These are phyloP conservation scores for Pao palembangensis DNA, from an alignment of 2,113 vertebrate species.

Conservation along the genomic window DNA sequence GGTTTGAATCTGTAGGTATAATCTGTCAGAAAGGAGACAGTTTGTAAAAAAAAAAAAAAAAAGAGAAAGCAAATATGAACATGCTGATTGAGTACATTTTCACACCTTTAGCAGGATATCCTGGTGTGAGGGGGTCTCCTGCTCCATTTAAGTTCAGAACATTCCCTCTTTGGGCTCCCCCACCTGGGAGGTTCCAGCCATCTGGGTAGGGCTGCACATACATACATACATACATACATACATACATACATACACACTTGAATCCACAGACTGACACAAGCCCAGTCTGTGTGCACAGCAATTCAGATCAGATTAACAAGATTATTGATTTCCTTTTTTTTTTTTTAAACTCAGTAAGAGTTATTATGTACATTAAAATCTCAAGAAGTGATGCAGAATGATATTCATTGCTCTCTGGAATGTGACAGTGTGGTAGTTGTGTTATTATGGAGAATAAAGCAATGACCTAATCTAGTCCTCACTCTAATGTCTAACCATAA, in stretches of 20 bases:
- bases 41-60: background rate
- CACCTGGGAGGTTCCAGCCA: constrained; percentile 92
- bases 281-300: no score
- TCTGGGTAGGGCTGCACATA: constrained; percentile 79
- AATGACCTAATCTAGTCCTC: no score
- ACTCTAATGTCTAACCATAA: no score
- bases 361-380: no score
- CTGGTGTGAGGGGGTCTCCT: constrained; percentile 92
- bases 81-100: background rate
- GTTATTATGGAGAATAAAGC: no score
- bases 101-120: constrained; percentile 94
- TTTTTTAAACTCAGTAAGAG: no score
- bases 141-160: constrained; percentile 91
- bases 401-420: no score
- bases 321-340: no score
- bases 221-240: constrained; percentile 6
- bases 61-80: background rate
- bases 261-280: background rate
- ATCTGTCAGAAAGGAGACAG: constrained; percentile 69
- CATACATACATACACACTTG: no score
- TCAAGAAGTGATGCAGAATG: no score
- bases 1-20: constrained; percentile 81
- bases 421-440: no score
- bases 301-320: no score
- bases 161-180: constrained; percentile 89